Percentiles rank a stretch among this genome's conserved stretches.
phyloP scores from a whole-genome alignment of 2,113 vertebrate genomes.

The Malurus melanocephalus region DNA sequence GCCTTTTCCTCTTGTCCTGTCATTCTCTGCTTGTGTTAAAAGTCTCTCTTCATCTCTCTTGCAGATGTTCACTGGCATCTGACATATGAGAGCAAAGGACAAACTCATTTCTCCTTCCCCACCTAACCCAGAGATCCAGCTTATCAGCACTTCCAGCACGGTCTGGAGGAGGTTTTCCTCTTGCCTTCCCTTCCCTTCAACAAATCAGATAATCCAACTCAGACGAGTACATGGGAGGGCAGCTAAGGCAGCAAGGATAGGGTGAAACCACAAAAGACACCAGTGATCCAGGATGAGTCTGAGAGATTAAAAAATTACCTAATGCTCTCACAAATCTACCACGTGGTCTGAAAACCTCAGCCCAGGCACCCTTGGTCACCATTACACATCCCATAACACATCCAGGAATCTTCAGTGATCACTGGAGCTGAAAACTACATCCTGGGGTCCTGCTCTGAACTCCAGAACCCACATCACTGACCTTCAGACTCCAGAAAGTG shows the following conservation, averaged over 20 bases:
- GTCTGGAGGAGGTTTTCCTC: background rate
- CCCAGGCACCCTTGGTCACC: background rate
- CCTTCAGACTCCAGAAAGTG: background rate
- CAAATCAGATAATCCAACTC: background rate
- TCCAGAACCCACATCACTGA: background rate
- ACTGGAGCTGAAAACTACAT: background rate
- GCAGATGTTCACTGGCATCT: background rate
- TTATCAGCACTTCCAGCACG: background rate
- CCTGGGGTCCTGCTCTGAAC: background rate
- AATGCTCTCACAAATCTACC: background rate
- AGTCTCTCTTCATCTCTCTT: background rate
- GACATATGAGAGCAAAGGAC: background rate
- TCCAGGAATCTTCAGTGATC: background rate
- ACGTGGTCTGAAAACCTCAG: background rate
- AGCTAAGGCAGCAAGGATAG: background rate
- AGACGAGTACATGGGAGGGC: background rate
- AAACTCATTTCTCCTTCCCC: background rate
- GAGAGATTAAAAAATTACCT: background rate
- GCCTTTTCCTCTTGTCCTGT: background rate
- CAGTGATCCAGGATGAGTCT: background rate
- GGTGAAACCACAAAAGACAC: background rate
- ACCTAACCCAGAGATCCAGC: background rate
- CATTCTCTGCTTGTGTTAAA: background rate
- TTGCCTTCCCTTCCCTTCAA: background rate
- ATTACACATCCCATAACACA: background rate